Evolutionary conservation across 2,113 vertebrate species (phyloP), one percentile per base, ranked within the genome.

Genomic region (Ginglymostoma cirratum): DNA sequence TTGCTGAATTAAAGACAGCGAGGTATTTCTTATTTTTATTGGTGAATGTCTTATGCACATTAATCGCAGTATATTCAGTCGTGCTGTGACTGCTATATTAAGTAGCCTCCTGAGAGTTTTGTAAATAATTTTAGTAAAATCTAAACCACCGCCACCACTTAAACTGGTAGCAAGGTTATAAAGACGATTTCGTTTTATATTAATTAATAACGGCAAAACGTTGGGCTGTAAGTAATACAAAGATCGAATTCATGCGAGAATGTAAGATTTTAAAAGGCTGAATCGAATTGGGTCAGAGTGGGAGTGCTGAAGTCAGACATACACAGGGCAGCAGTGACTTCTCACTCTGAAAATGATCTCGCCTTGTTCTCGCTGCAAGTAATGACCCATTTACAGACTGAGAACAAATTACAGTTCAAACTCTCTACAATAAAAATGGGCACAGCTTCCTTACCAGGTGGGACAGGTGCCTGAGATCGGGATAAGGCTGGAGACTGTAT

Each of bases 401-500:
- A 61, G 55, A 61, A 12, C 55, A 61, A 61, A 61, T 10, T 61
- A 61, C 55, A 61, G 55, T 61, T 61, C 55, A 61, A 61, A 61
- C 55, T 61, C 55, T 61, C 12, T 61, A 61, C 55, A 92, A 92
- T 7, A n/a, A 15, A 42, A 61, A 38, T 66, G 21, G 38, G 38
- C 30, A 66, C 34, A 34, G 65, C 30, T 27, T 72, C 38, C 93
- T 95, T 72, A 95, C 93, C 93, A 95, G 67, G 34, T 95, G 93
- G 48, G 93, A 14, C 8, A 95, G 67, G 48, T 95, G 93, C 67
- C 93, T 72, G 67, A 95, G 67, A 72, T 95, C 93, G 10, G 93
- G 93, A 48, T 95, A 95, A 10, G 93, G 93, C 66, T 95, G 93
- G n/a, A 95, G 93, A 24, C 93, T 95, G 67, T 95, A 95, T 45